phyloP scores from a whole-genome alignment of 1,140 invertebrate species.

The Diuraphis noxia region DNA sequence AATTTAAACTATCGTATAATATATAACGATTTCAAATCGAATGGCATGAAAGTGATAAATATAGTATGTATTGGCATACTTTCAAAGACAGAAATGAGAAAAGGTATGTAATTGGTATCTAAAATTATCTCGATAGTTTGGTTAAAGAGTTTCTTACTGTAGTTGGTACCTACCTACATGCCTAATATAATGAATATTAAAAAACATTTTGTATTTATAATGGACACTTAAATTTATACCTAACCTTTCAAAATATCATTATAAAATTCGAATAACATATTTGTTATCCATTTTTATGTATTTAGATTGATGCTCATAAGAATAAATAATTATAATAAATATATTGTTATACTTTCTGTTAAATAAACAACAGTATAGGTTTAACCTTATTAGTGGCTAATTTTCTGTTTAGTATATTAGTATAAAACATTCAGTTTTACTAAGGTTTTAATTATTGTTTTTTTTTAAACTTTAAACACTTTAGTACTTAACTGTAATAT shows the following conservation, averaged over 20 bases:
- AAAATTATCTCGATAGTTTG: constrained; percentile 47
- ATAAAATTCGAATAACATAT: too few relatives aligned
- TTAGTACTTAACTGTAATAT: background rate
- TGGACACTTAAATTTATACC: too few relatives aligned
- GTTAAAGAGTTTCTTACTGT: constrained; percentile 1
- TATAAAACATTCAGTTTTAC: background rate
- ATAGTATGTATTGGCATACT: constrained; percentile 39
- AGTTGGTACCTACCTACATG: background rate
- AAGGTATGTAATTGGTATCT: constrained; percentile 30
- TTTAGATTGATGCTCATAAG: too few relatives aligned
- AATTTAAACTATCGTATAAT: background rate
- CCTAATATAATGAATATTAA: background rate
- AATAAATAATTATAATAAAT: too few relatives aligned
- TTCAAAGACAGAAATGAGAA: constrained; percentile 31
- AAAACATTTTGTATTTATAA: background rate
- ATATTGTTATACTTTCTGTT: background rate
- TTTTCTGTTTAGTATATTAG: background rate
- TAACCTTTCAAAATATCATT: too few relatives aligned
- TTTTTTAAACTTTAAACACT: background rate
- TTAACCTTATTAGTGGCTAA: background rate
- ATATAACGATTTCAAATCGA: constrained; percentile 5
- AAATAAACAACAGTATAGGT: background rate
- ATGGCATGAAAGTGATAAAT: constrained; percentile 18
- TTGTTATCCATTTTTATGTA: too few relatives aligned
- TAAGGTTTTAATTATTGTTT: background rate